Evolutionary conservation across 2,888 invertebrate genomes (phyloP).

Genomic region (Sceliomorpha sp.): DNA sequence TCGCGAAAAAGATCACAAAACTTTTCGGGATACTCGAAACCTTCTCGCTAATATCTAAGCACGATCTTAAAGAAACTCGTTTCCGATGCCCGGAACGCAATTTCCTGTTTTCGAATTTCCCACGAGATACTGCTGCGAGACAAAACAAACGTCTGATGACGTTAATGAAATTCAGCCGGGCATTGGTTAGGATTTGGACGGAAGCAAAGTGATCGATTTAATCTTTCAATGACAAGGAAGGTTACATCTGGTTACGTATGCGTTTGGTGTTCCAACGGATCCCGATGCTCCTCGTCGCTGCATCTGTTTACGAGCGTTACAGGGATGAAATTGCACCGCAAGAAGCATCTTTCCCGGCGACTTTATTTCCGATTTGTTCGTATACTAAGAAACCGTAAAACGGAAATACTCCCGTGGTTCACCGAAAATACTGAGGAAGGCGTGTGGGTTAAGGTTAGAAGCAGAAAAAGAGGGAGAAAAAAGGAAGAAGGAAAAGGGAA

Average conservation of each 20-base stretch:
- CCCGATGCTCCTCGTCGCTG: no score
- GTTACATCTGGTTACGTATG: no score
- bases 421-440: slow-evolving; percentile 52
- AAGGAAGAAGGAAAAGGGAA: slow-evolving; percentile 39
- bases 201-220: no score
- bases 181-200: no score
- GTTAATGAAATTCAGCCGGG: no score
- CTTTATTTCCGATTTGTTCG: slow-evolving; percentile 40
- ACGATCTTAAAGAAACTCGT: slow-evolving; percentile 61
- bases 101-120: slow-evolving; percentile 63
- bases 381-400: slow-evolving; percentile 61
- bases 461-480: slow-evolving; percentile 40
- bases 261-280: no score
- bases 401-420: slow-evolving; percentile 50
- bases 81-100: slow-evolving; percentile 63
- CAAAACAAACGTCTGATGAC: slow-evolving; percentile 21
- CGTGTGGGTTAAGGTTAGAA: slow-evolving; percentile 29
- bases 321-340: slow-evolving; percentile 16
- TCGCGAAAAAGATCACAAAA: slow-evolving; percentile 72
- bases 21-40: slow-evolving; percentile 62
- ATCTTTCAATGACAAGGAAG: no score
- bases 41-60: slow-evolving; percentile 58
- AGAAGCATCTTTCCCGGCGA: slow-evolving; percentile 6
- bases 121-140: slow-evolving; percentile 8
- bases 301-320: no score